Percentiles rank a stretch among this genome's conserved stretches.
Evolutionary conservation across 2,888 invertebrate genomes (phyloP).

Genomic region (Drosophila macrospina): DNA sequence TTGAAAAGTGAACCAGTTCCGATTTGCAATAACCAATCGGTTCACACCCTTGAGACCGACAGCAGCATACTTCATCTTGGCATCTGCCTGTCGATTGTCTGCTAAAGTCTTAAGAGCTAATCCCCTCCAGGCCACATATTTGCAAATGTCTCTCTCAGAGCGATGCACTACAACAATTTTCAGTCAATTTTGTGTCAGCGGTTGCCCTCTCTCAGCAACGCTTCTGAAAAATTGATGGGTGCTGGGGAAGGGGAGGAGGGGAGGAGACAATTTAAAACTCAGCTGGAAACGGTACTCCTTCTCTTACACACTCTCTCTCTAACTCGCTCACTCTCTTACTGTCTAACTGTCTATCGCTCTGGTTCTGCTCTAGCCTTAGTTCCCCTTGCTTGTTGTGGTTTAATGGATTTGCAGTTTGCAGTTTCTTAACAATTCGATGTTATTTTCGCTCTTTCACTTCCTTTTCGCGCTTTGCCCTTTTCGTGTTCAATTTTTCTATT

Average conservation of each 20-base stretch:
- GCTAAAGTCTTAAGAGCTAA: conserved; percentile 43
- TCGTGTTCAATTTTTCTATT: conserved; percentile 62
- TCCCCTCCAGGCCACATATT: conserved; percentile 48
- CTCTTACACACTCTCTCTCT: background rate
- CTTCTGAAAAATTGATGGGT: too few relatives aligned
- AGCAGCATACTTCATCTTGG: background rate
- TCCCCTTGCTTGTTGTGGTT: conserved; percentile 73
- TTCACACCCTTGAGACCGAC: conserved; percentile 6
- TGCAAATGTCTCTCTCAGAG: conserved; percentile 49
- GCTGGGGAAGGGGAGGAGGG: background rate
- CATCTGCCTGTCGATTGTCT: conserved; percentile 8
- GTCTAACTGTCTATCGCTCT: conserved; percentile 1
- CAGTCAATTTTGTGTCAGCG: conserved; percentile 69
- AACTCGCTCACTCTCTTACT: background rate
- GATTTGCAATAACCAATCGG: background rate
- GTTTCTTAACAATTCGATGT: conserved; percentile 79
- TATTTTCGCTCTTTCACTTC: conserved; percentile 75
- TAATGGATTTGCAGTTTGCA: conserved; percentile 82
- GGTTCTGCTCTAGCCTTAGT: conserved; percentile 18
- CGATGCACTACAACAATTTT: conserved; percentile 58
- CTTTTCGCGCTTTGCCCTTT: conserved; percentile 75
- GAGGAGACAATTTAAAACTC: conserved; percentile 42
- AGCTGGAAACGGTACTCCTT: conserved; percentile 13
- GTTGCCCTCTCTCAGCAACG: conserved; percentile 5
- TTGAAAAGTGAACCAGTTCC: background rate